Evolutionary conservation across 1,140 invertebrate genomes (phyloP).

Genomic region (Ctenoplectra terminalis): DNA sequence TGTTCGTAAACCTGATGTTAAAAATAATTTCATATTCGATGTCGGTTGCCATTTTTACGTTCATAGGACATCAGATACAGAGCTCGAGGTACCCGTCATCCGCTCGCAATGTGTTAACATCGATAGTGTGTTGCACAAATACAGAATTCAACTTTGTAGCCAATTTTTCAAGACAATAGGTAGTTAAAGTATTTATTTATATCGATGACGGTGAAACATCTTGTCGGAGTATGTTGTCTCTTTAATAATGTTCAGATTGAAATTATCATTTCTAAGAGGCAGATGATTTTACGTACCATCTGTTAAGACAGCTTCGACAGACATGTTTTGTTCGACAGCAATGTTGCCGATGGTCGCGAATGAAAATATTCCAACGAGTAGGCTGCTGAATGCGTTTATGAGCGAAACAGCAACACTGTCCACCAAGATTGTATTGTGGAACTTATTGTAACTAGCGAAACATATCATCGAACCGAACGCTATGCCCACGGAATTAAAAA

Average conservation of each 20-base stretch:
- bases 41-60: no score
- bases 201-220: not conserved
- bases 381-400: conserved; percentile 92
- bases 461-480: conserved; percentile 97
- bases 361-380: conserved; percentile 93
- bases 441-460: conserved; percentile 97
- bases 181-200: not conserved
- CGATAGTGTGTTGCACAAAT: no score
- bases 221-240: not conserved
- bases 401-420: conserved; percentile 92
- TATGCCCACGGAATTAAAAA: conserved; percentile 96
- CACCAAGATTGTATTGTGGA: conserved; percentile 94
- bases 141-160: no score
- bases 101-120: no score
- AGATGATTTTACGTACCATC: conserved; percentile 87
- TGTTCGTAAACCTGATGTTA: no score
- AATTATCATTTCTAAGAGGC: conserved; percentile 11
- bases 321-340: conserved; percentile 90
- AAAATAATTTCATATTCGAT: no score
- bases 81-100: no score
- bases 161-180: no score
- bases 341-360: conserved; percentile 95
- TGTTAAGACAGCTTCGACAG: conserved; percentile 91
- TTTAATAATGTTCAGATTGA: not conserved
- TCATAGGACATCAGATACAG: no score